phyloP scores from a whole-genome alignment of 2,888 invertebrate genomes.

The Allophyes oxyacanthae region DNA sequence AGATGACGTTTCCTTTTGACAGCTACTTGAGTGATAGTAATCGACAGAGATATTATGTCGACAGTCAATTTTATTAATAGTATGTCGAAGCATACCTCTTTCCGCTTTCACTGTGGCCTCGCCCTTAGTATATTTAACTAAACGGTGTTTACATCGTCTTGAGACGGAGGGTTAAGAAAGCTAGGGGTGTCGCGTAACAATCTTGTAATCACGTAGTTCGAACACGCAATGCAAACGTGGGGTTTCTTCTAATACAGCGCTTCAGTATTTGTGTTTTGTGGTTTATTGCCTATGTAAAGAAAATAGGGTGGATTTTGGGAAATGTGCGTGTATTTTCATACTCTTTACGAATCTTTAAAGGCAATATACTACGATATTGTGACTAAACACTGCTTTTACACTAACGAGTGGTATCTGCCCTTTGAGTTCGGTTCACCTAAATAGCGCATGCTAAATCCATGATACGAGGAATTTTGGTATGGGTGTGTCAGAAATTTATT shows the following conservation, averaged over 20 bases:
- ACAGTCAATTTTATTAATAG: too few relatives aligned
- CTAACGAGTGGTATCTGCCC: too few relatives aligned
- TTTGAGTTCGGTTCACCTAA: too few relatives aligned
- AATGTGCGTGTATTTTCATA: background rate
- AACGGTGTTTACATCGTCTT: constrained; percentile 78
- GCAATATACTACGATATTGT: background rate
- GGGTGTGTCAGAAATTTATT: background rate
- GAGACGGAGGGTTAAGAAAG: constrained; percentile 77
- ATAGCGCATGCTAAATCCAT: too few relatives aligned
- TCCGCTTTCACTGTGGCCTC: constrained; percentile 51
- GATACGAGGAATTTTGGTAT: too few relatives aligned
- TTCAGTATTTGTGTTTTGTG: constrained; percentile 42
- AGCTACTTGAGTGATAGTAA: too few relatives aligned
- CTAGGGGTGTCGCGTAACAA: constrained; percentile 76
- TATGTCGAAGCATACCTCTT: constrained; percentile 10
- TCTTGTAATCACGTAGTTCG: constrained; percentile 60
- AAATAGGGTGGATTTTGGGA: constrained; percentile 16
- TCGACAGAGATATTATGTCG: too few relatives aligned
- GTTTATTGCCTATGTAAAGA: constrained; percentile 34
- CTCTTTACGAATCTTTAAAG: too few relatives aligned
- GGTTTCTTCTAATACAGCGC: constrained; percentile 48
- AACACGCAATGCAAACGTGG: constrained; percentile 63
- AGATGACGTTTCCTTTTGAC: too few relatives aligned
- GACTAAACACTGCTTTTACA: background rate
- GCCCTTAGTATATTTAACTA: constrained; percentile 53